phyloP scores from a whole-genome alignment of 2,797 vertebrate species.

The Limosa lapponica region DNA sequence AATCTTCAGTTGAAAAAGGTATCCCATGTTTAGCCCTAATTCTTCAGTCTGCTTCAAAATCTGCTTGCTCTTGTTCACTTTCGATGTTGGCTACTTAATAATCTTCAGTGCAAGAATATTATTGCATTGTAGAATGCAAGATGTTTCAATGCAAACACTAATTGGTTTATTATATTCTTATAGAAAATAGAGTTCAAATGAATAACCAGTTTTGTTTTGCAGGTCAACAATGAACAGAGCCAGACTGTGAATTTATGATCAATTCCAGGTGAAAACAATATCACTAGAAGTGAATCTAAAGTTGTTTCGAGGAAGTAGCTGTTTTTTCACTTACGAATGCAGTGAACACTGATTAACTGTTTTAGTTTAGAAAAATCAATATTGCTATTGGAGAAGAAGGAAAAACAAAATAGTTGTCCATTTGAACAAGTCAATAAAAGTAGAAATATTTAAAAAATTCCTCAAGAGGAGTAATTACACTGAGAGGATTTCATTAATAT shows the following conservation, averaged over 20 bases:
- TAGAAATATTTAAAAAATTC: conserved; percentile 35
- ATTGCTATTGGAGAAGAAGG: conserved; percentile 20
- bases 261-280: neutral
- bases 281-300: neutral
- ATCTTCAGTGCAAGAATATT: neutral
- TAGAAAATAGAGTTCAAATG: neutral
- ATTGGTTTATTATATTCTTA: neutral
- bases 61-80: neutral
- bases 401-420: conserved; percentile 35
- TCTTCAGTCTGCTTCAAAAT: neutral
- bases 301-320: neutral
- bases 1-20: neutral
- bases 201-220: neutral
- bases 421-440: conserved; percentile 50
- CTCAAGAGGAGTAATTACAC: conserved; percentile 37
- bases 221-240: neutral
- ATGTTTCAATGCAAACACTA: neutral
- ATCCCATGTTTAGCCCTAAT: neutral
- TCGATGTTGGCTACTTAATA: neutral
- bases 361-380: conserved; percentile 47
- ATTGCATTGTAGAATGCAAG: neutral
- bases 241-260: neutral
- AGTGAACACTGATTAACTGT: neutral
- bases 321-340: neutral
- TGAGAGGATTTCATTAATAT: conserved; percentile 40